Conservation (phyloP, 2,113 vertebrate genomes). For the Dicerorhinus sumatrensis region DNA sequence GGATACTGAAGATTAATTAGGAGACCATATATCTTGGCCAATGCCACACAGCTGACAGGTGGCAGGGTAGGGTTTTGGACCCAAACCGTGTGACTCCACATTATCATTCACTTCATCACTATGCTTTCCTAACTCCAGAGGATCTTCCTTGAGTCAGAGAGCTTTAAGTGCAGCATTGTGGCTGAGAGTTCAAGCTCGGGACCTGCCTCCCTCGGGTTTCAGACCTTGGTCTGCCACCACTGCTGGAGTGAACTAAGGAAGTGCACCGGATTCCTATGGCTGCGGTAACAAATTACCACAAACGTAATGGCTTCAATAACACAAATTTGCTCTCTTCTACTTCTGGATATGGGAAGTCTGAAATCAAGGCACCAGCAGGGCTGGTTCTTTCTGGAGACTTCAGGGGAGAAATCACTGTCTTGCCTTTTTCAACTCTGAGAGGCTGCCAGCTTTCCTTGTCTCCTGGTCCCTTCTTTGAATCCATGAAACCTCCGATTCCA, state of each 20-base stretch:
- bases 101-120: rapidly evolving
- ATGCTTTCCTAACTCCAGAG: background rate
- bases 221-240: no score
- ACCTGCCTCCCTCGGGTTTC: background rate
- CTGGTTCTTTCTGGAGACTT: background rate
- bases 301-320: rapidly evolving
- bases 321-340: rapidly evolving
- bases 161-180: rapidly evolving
- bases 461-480: no score
- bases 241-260: background rate
- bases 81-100: rapidly evolving
- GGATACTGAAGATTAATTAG: no score
- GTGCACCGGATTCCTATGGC: rapidly evolving
- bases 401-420: no score
- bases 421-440: background rate
- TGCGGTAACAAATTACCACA: no score
- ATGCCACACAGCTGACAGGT: background rate
- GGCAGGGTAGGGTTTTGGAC: background rate
- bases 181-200: rapidly evolving
- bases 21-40: background rate
- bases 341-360: background rate
- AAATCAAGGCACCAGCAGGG: background rate
- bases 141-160: background rate
- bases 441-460: background rate
- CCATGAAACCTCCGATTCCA: background rate